Percentiles rank a stretch among this genome's conserved stretches.
Conservation (phyloP, 2,113 vertebrate species). For the Erythrocercus mccallii region DNA sequence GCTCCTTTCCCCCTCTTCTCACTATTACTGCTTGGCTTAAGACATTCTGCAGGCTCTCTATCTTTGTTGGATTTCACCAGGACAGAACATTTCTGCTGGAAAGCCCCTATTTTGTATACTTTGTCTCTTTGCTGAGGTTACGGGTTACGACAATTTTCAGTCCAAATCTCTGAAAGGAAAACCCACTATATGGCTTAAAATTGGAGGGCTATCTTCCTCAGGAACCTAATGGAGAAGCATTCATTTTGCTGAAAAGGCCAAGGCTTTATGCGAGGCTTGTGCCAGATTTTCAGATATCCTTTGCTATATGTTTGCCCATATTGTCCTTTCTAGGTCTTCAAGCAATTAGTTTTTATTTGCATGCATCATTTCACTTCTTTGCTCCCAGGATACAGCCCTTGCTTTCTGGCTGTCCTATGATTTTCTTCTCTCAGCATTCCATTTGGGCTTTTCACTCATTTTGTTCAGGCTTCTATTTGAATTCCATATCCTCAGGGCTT, state of each 20-base stretch:
- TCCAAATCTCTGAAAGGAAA: neutral
- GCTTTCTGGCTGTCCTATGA: neutral
- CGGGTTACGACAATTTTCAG: neutral
- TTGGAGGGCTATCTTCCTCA: neutral
- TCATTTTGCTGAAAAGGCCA: neutral
- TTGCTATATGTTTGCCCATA: neutral
- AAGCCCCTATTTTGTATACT: neutral
- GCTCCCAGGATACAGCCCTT: neutral
- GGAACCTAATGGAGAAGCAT: neutral
- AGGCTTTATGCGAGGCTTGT: neutral
- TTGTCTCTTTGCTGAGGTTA: neutral
- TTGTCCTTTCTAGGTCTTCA: conserved; percentile 25
- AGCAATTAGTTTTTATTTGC: conserved; percentile 58
- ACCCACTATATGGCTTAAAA: neutral
- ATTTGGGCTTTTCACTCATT: neutral
- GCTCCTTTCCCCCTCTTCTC: neutral
- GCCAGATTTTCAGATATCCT: neutral
- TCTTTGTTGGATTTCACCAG: neutral
- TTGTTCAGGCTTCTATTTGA: neutral
- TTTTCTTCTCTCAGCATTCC: neutral
- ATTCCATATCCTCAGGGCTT: neutral
- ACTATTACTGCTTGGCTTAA: neutral
- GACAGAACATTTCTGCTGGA: neutral
- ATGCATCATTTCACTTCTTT: conserved; percentile 42
- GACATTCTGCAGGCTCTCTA: neutral